These are phyloP conservation scores for Pseudoips prasinana DNA, from an alignment of 2,888 invertebrate genomes.

Conservation along the genomic window DNA sequence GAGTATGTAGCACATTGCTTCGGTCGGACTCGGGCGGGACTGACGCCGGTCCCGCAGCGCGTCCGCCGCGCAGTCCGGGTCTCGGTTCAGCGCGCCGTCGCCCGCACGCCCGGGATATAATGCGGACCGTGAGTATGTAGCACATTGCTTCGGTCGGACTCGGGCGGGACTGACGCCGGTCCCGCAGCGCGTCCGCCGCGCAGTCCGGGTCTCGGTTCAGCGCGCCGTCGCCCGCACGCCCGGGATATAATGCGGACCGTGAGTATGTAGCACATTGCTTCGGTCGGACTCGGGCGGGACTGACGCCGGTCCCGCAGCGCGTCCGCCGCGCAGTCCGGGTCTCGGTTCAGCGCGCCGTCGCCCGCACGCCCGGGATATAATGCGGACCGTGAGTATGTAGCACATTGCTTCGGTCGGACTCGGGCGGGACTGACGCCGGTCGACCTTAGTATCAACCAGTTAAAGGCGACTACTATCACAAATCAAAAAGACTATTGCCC, in stretches of 20 bases:
- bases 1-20: too few species aligned
- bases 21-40: too few species aligned
- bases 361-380: slow-evolving; percentile 24
- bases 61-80: slow-evolving; percentile 41
- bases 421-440: too few species aligned
- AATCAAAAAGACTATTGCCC: too few species aligned
- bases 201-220: slow-evolving; percentile 33
- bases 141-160: too few species aligned
- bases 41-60: slow-evolving; percentile 44
- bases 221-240: slow-evolving; percentile 32
- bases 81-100: slow-evolving; percentile 31
- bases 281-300: too few species aligned
- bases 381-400: slow-evolving; percentile 25
- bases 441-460: slow-evolving; percentile 7
- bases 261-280: too few species aligned
- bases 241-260: slow-evolving; percentile 24
- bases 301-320: slow-evolving; percentile 48
- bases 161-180: slow-evolving; percentile 29
- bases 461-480: too few species aligned
- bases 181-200: slow-evolving; percentile 44
- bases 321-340: slow-evolving; percentile 42
- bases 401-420: too few species aligned
- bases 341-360: slow-evolving; percentile 37
- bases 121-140: slow-evolving; percentile 22
- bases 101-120: slow-evolving; percentile 24